Percentiles rank a stretch among this genome's conserved stretches.
Evolutionary conservation across 2,113 vertebrate species (phyloP).

Genomic region (Galbula dea): DNA sequence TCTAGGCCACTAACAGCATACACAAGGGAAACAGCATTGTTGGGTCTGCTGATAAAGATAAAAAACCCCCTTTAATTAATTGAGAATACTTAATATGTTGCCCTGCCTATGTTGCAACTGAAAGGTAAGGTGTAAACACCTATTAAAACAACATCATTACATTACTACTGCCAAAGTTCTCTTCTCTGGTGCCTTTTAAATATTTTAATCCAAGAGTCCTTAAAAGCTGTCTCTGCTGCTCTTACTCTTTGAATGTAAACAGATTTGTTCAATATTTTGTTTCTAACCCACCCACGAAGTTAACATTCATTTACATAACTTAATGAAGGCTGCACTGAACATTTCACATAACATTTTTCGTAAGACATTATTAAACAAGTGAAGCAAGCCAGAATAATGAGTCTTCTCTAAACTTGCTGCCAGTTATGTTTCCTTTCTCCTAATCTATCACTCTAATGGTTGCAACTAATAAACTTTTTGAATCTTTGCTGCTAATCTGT

Average conservation of each 20-base stretch:
- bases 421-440: constrained; percentile 60
- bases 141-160: background rate
- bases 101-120: background rate
- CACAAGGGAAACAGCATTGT: background rate
- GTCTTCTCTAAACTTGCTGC: constrained; percentile 61
- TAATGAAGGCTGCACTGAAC: constrained; percentile 55
- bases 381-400: constrained; percentile 41
- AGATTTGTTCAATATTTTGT: constrained; percentile 61
- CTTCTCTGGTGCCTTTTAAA: constrained; percentile 18
- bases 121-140: background rate
- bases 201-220: constrained; percentile 42
- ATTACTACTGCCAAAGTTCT: background rate
- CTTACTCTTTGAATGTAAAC: constrained; percentile 29
- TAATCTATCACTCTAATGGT: constrained; percentile 63
- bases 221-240: constrained; percentile 23
- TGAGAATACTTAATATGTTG: background rate
- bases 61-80: background rate
- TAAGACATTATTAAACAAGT: constrained; percentile 49
- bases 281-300: constrained; percentile 46
- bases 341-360: constrained; percentile 58
- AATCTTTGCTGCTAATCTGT: constrained; percentile 53
- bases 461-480: constrained; percentile 49
- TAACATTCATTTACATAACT: constrained; percentile 57
- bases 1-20: background rate
- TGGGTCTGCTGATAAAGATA: background rate